phyloP scores from a whole-genome alignment of 2,113 vertebrate genomes.

The Cavia porcellus region DNA sequence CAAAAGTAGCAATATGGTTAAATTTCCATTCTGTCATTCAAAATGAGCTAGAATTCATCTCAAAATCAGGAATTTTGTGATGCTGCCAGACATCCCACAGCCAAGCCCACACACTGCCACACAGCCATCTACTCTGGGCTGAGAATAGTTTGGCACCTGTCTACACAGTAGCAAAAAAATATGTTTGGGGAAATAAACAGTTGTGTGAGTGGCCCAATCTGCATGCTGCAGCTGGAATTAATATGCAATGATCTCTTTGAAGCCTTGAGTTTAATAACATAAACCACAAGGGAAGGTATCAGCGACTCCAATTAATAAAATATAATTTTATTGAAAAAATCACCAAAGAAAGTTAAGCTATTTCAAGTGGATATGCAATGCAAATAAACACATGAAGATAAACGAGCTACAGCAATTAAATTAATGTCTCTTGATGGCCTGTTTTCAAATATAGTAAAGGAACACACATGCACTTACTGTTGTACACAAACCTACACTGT shows the following conservation, averaged over 20 bases:
- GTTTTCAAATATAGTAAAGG: neutral
- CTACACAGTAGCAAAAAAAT: conserved; percentile 59
- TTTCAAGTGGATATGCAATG: conserved; percentile 55
- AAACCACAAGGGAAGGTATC: conserved; percentile 61
- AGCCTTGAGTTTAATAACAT: conserved; percentile 49
- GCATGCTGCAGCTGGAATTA: conserved; percentile 63
- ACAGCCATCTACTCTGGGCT: neutral
- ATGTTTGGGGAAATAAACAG: conserved; percentile 43
- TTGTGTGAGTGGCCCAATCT: conserved; percentile 65
- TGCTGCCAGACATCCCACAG: neutral
- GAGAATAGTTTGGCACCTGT: neutral
- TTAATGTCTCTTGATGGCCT: neutral
- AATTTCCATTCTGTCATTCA: neutral
- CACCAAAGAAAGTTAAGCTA: conserved; percentile 24
- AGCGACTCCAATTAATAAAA: conserved; percentile 60
- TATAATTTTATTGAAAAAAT: conserved; percentile 69
- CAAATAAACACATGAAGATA: conserved; percentile 66
- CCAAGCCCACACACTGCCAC: neutral
- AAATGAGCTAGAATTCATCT: neutral
- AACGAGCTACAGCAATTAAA: conserved; percentile 9
- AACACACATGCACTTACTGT: neutral
- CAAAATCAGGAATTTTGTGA: neutral
- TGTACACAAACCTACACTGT: neutral
- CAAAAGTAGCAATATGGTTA: neutral
- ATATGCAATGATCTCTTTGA: conserved; percentile 65